Conservation (phyloP, 2,888 invertebrate species). For the Noctuana brunneofusca region DNA sequence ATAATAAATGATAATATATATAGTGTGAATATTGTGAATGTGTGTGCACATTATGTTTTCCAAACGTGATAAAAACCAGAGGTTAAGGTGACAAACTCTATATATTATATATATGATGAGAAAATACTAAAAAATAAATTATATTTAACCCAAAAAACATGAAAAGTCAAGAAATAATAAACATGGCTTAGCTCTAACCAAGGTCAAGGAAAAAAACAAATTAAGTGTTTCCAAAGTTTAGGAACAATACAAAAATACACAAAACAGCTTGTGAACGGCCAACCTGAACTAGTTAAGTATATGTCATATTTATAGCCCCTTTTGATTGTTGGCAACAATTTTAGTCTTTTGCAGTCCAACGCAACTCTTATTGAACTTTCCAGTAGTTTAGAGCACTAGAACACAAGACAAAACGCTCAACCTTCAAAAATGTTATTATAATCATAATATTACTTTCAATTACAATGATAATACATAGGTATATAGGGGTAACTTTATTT, state of each 20-base stretch:
- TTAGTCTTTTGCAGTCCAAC: conserved; percentile 89
- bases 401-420: conserved; percentile 69
- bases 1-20: too few relatives aligned
- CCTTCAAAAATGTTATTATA: conserved; percentile 44
- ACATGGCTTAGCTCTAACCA: conserved; percentile 7
- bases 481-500: not conserved
- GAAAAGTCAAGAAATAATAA: not conserved
- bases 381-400: conserved; percentile 88
- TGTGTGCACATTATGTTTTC: not conserved
- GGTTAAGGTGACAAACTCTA: conserved; percentile 15
- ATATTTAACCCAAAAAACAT: conserved; percentile 8
- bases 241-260: conserved; percentile 21
- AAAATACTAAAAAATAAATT: conserved; percentile 34
- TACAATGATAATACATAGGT: not conserved
- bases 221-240: conserved; percentile 34
- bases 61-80: not conserved
- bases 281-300: conserved; percentile 94
- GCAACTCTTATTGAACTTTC: conserved; percentile 88
- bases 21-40: too few relatives aligned
- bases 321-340: conserved; percentile 91
- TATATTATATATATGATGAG: not conserved
- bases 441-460: not conserved
- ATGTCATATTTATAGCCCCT: conserved; percentile 92
- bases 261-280: conserved; percentile 53
- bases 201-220: conserved; percentile 32